Evolutionary conservation across 2,888 invertebrate species (phyloP), one percentile per base, ranked within the genome.

Genomic region (Pseudolycoriella hygida): DNA sequence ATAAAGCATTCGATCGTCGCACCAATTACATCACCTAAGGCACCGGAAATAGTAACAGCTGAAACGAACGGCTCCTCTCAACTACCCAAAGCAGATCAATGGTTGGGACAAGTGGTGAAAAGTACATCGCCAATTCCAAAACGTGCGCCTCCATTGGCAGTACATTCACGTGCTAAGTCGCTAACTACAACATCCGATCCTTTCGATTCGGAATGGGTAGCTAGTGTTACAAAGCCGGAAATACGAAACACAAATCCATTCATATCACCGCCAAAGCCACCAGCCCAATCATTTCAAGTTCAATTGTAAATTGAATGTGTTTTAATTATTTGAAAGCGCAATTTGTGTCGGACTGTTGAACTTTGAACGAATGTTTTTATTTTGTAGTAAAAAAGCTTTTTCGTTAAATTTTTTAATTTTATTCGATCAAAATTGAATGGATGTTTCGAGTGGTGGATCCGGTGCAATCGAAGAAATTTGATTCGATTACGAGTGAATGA

Each of bases 141-240:
- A 19, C 58, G 70, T 54, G 64, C 76, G 54, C 67, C 76, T 14
- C 69, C 72, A 37, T 63, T 75, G 44, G 66, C 63, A 42, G 72
- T 71, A 19, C 64, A 76, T 25, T 73, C 72, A 5, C 64, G 76
- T 38, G 69, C 76, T 2, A 71, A 72, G 56, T 74, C 74, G 1
- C 54, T 76, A 47, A 72, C 71, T 50, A 67, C 72, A 1, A 64
- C 62, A 2, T 56, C 69, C 15, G 82, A 87, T 66, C 86, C 87
- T 1, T 87, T 87, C 58, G 84, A 87, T 58, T 84, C 85, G 12
- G 85, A 85, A 54, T 87, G 86, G 85, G 86, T 80, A 2, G 75
- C 76, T 46, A 67, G 74, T 41, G 72, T 75, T 2, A 70, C 76
- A 30, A 59, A 62, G 47, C 65, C 67, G 51, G 71, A 70, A 48